These are phyloP conservation scores for Empis stercorea DNA, from an alignment of 2,888 invertebrate genomes.

Conservation along the genomic window DNA sequence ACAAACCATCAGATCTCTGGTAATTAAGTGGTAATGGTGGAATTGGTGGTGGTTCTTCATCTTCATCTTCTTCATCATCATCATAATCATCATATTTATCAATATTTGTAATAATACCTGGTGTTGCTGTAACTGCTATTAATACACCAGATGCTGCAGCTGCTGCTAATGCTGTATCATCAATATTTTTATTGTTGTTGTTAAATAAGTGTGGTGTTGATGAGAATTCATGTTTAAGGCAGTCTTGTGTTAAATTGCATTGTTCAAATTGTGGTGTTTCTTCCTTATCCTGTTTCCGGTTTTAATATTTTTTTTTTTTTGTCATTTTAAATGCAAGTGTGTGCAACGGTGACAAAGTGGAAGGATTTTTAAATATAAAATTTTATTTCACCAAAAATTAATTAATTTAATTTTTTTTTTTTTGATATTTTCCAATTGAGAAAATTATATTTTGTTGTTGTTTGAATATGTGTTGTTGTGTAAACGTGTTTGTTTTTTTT, in stretches of 20 bases:
- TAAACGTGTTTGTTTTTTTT: no score
- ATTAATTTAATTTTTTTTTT: no score
- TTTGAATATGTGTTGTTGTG: no score
- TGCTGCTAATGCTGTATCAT: not conserved
- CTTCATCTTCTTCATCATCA: constrained; percentile 33
- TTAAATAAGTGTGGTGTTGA: not conserved
- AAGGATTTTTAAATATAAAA: no score
- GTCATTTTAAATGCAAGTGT: not conserved
- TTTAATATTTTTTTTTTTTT: not conserved
- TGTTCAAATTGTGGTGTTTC: constrained; percentile 19
- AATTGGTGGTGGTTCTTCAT: constrained; percentile 51
- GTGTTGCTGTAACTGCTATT: constrained; percentile 16
- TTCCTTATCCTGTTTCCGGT: constrained; percentile 5
- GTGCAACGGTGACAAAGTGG: no score
- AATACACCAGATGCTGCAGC: no score
- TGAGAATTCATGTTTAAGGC: constrained; percentile 15
- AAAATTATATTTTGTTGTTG: no score
- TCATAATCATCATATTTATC: constrained; percentile 12
- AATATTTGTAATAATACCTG: constrained; percentile 15
- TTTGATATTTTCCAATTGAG: no score
- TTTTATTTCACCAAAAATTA: no score
- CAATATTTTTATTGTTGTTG: not conserved
- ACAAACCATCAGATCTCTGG: constrained; percentile 38
- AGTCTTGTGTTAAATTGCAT: constrained; percentile 22
- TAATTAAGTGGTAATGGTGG: constrained; percentile 53